These are phyloP conservation scores for Scaptomyza montana DNA, from an alignment of 1,140 invertebrate genomes.

Conservation along the genomic window DNA sequence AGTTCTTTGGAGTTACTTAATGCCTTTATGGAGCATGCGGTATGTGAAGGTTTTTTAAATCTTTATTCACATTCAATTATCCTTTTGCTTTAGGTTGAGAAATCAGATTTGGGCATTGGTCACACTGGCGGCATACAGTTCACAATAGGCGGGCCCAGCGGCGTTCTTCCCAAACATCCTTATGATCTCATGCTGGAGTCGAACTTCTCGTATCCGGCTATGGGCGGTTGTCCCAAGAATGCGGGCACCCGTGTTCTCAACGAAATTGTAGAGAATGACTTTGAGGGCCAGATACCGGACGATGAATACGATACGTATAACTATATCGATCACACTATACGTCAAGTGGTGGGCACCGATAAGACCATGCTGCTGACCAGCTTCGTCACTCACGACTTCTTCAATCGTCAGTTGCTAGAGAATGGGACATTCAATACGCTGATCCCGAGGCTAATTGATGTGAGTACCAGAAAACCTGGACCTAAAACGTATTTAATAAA, in stretches of 20 bases:
- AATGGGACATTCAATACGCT: constrained; percentile 77
- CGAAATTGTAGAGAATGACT: constrained; percentile 80
- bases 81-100: constrained; percentile 59
- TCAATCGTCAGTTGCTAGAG: constrained; percentile 73
- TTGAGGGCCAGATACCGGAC: constrained; percentile 77
- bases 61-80: not conserved
- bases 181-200: constrained; percentile 78
- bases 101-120: constrained; percentile 76
- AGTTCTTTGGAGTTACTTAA: constrained; percentile 67
- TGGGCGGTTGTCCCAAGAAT: constrained; percentile 79
- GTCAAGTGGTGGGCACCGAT: constrained; percentile 75
- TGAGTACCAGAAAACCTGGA: constrained; percentile 38
- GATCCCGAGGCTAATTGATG: constrained; percentile 75
- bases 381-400: constrained; percentile 80
- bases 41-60: constrained; percentile 23
- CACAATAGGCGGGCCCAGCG: constrained; percentile 78
- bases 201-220: constrained; percentile 76
- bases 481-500: not conserved
- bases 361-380: constrained; percentile 79
- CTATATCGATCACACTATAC: constrained; percentile 76
- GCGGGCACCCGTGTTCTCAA: constrained; percentile 74
- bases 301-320: constrained; percentile 72
- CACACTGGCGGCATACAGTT: constrained; percentile 82
- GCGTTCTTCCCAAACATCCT: constrained; percentile 75
- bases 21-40: constrained; percentile 80